Conservation (phyloP, 2,888 invertebrate species). For the Calameuta pallipes region DNA sequence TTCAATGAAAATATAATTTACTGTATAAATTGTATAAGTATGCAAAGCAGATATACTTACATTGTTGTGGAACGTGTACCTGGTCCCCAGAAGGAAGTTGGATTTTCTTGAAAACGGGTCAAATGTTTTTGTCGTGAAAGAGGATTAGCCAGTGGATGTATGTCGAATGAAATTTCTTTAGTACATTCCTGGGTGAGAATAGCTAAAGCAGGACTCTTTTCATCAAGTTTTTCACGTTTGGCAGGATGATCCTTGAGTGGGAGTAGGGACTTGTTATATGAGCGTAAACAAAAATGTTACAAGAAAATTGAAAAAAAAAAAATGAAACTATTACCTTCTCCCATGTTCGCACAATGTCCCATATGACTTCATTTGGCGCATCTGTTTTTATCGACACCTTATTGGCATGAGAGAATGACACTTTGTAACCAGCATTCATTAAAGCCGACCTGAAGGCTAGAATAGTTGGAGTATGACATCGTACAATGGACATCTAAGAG, state of each 20-base stretch:
- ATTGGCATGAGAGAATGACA: conserved; percentile 92
- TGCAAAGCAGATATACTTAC: conserved; percentile 66
- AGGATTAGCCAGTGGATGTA: conserved; percentile 83
- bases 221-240: conserved; percentile 71
- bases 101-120: conserved; percentile 88
- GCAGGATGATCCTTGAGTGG: conserved; percentile 70
- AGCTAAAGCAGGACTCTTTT: conserved; percentile 68
- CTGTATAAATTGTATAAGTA: conserved; percentile 11
- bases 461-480: conserved; percentile 55
- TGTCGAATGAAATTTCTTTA: conserved; percentile 68
- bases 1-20: conserved; percentile 1
- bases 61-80: conserved; percentile 83
- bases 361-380: conserved; percentile 86
- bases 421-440: conserved; percentile 88
- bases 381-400: conserved; percentile 92
- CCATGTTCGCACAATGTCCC: conserved; percentile 93
- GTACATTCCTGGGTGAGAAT: conserved; percentile 71
- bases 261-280: not conserved
- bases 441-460: conserved; percentile 82
- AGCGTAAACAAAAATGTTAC: not conserved
- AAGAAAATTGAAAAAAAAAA: not conserved
- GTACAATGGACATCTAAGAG: conserved; percentile 55
- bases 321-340: conserved; percentile 63
- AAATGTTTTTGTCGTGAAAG: conserved; percentile 78
- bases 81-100: conserved; percentile 91